These are phyloP conservation scores for Popillia japonica DNA, from an alignment of 1,140 invertebrate genomes.

Conservation along the genomic window DNA sequence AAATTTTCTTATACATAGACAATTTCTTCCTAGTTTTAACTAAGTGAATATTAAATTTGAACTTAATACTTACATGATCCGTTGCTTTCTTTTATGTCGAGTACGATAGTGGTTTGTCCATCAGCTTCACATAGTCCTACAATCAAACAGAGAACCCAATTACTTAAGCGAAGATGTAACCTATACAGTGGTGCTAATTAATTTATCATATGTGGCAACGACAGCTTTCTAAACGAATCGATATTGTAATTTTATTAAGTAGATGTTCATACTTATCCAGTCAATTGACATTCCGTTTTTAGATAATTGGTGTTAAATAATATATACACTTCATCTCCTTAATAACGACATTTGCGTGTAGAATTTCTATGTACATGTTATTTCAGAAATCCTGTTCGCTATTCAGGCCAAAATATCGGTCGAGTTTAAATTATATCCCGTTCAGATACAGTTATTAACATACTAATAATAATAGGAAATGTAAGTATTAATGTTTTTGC, in stretches of 20 bases:
- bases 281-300: background rate
- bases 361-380: background rate
- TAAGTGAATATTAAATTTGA: background rate
- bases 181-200: background rate
- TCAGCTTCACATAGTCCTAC: slow-evolving; percentile 83
- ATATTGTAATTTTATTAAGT: slow-evolving; percentile 12
- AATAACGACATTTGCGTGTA: background rate
- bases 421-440: too few relatives aligned
- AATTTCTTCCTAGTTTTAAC: too few relatives aligned
- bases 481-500: too few relatives aligned
- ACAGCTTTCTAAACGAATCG: background rate
- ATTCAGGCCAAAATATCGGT: too few relatives aligned
- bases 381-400: background rate
- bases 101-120: slow-evolving; percentile 85
- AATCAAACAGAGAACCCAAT: slow-evolving; percentile 54
- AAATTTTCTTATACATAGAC: too few relatives aligned
- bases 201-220: background rate
- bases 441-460: too few relatives aligned
- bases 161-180: background rate
- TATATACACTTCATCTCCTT: background rate
- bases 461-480: too few relatives aligned
- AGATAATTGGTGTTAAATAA: slow-evolving; percentile 4
- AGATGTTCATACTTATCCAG: background rate
- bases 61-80: slow-evolving; percentile 77
- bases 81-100: slow-evolving; percentile 88